phyloP scores from a whole-genome alignment of 1,140 invertebrate species.

The Lepidotrigona ventralis region DNA sequence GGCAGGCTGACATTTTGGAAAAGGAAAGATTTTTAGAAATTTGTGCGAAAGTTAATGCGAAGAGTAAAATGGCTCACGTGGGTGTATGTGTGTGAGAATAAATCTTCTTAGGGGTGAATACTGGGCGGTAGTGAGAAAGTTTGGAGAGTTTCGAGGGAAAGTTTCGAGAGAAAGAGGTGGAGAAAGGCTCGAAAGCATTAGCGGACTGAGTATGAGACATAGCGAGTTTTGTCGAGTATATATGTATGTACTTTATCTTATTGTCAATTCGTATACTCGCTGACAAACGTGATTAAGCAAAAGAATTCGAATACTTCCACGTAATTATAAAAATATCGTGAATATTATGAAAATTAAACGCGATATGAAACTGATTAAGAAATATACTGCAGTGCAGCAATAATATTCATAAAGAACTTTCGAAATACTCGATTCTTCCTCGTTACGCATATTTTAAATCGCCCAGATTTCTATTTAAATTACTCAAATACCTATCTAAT shows the following conservation, averaged over 20 bases:
- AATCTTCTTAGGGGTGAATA: conserved; percentile 18
- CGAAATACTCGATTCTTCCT: neutral
- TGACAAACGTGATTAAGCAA: neutral
- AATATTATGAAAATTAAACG: neutral
- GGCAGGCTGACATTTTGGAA: neutral
- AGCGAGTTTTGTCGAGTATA: neutral
- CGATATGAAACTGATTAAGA: neutral
- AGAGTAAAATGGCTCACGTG: neutral
- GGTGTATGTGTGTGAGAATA: neutral
- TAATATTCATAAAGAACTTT: neutral
- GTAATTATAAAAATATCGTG: neutral
- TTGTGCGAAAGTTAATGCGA: neutral
- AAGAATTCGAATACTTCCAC: neutral
- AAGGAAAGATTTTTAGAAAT: neutral
- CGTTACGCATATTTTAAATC: neutral
- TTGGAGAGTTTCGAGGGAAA: conserved; percentile 9
- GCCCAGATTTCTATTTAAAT: neutral
- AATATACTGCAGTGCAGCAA: neutral
- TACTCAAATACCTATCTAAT: neutral
- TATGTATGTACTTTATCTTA: neutral
- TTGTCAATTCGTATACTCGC: neutral
- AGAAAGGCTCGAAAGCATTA: neutral
- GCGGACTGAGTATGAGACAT: neutral
- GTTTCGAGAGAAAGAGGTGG: conserved; percentile 4
- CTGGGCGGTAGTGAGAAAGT: conserved; percentile 3